Evolutionary conservation across 2,888 invertebrate species (phyloP).

Genomic region (Synergus umbraculus): DNA sequence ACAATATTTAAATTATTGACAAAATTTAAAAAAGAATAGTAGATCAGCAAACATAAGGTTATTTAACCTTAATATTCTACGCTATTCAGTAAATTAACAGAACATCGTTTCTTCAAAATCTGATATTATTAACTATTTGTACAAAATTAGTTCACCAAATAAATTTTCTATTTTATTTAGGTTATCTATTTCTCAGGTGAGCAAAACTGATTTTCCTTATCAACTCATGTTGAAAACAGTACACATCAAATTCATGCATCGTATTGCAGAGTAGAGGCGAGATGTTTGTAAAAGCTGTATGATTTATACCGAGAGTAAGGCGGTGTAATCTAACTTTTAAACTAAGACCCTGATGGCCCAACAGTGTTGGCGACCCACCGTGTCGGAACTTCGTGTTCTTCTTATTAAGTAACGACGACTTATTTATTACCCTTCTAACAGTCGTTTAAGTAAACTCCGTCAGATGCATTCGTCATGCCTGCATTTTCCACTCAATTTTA

Average conservation of each 20-base stretch:
- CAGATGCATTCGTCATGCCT: not conserved
- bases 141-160: not conserved
- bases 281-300: not conserved
- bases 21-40: too few species aligned
- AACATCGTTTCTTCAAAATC: too few species aligned
- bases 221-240: not conserved
- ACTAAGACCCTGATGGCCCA: slow-evolving; percentile 62
- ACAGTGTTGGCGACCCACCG: slow-evolving; percentile 32
- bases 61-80: too few species aligned
- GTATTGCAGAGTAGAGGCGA: not conserved
- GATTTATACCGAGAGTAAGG: slow-evolving; percentile 59
- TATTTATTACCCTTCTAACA: slow-evolving; percentile 48
- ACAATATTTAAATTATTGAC: too few species aligned
- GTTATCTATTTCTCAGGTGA: not conserved
- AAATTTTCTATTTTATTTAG: not conserved
- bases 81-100: too few species aligned
- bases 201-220: not conserved
- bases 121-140: too few species aligned
- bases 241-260: not conserved
- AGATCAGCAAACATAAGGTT: too few species aligned
- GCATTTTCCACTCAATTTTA: not conserved
- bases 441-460: not conserved
- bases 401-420: slow-evolving; percentile 11
- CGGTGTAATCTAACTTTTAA: slow-evolving; percentile 70
- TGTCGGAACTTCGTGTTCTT: not conserved